phyloP scores from a whole-genome alignment of 2,888 invertebrate species.

The Heliothis peltigera region DNA sequence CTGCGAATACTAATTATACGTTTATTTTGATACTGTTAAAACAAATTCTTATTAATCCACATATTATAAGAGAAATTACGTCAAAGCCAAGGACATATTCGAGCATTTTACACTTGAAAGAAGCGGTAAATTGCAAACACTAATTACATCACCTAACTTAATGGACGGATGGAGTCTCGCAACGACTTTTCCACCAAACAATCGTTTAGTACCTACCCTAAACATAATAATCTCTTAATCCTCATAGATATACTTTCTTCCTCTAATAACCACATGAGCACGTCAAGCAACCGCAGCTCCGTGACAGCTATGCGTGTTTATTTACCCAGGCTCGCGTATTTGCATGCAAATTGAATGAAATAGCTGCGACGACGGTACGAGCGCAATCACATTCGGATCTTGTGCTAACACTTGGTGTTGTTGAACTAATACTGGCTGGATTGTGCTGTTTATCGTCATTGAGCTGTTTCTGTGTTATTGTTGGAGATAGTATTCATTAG shows the following conservation, averaged over 20 bases:
- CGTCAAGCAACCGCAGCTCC: conserved; percentile 14
- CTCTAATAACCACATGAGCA: background rate
- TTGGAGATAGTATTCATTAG: background rate
- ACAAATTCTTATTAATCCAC: too few species aligned
- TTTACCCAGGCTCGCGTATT: conserved; percentile 53
- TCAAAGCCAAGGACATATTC: background rate
- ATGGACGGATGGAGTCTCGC: too few species aligned
- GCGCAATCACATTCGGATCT: conserved; percentile 60
- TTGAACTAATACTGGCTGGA: conserved; percentile 40
- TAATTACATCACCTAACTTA: too few species aligned
- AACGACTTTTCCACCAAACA: too few species aligned
- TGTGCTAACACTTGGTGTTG: conserved; percentile 43
- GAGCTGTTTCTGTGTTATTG: conserved; percentile 1
- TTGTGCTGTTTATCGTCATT: conserved; percentile 29
- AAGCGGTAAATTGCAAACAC: too few species aligned
- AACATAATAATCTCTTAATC: background rate
- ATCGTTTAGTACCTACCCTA: too few species aligned
- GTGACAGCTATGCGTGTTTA: conserved; percentile 41
- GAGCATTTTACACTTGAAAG: too few species aligned
- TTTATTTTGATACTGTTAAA: too few species aligned
- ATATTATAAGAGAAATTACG: too few species aligned
- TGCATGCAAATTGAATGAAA: conserved; percentile 60
- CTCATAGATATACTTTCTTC: conserved; percentile 3
- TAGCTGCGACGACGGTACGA: conserved; percentile 38
- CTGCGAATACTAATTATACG: background rate